Evolutionary conservation across 2,797 vertebrate species (phyloP), one percentile per base, ranked within the genome.

Genomic region (Gallinago stenura): DNA sequence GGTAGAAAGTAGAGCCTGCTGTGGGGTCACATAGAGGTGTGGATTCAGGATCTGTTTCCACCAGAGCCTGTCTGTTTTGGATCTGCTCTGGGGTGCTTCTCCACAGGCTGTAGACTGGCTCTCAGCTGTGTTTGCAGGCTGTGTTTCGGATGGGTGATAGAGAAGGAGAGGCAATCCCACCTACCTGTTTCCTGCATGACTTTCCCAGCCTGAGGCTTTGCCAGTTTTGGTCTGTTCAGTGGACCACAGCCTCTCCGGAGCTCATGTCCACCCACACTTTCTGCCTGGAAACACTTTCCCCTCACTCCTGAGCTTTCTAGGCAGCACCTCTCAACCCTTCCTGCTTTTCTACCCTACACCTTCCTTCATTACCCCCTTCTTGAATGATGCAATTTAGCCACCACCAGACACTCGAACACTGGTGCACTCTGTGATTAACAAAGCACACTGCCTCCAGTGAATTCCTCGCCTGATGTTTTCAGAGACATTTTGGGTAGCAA

Each of bases 1-100:
- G 37, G 24, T 43, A 83, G 31, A 48, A 48, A 45, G 3, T 25
- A n/a, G 24, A 83, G 24, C 4, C 26, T 56, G 37, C 25, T 9
- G 21, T 10, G 17, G 4, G 9, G 17, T 79, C 3, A 0, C 4
- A 2, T 0, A 1, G 7, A 5, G 24, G 2, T 15, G 24, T 46
- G 69, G 26, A 26, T 51, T 48, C 57, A 39, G 9, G 53, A 75
- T 9, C 3, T 45, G 7, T 4, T 72, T 31, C 37, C 20, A 18
- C 12, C 1, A 6, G 13, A 41, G 6, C 7, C 7, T 37, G 0
- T 13, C 31, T 41, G 57, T 3, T 26, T 39, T 61, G 66, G 24
- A 35, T 62, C n/a, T 61, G 45, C 37, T 54, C 26, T 12, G 24
- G 4, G n/a, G 21, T 12, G 16, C 16, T 18, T 2, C 1, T 35